Evolutionary conservation across 2,888 invertebrate genomes (phyloP).

Genomic region (Rotaria socialis): DNA sequence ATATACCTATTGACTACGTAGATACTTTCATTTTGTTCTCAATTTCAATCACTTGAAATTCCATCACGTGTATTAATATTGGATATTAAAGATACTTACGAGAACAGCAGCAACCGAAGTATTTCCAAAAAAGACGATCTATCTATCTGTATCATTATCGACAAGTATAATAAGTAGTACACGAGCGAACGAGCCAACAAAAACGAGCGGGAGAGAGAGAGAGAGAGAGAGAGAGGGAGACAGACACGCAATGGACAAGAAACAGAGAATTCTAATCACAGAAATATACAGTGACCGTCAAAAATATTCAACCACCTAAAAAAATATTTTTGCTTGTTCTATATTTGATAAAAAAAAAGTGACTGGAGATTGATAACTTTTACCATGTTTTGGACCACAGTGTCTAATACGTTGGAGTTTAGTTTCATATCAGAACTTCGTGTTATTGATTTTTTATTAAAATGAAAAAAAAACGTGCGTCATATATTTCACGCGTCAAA

Average conservation of each 20-base stretch:
- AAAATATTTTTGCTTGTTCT: no score
- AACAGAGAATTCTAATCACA: not conserved
- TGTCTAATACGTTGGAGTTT: no score
- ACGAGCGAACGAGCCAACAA: not conserved
- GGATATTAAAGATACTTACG: not conserved
- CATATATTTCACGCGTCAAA: no score
- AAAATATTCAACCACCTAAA: no score
- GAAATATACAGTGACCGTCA: not conserved
- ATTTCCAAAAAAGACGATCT: not conserved
- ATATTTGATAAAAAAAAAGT: no score
- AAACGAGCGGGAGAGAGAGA: not conserved
- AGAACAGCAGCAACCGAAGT: not conserved
- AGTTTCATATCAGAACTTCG: no score
- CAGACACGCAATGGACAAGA: not conserved
- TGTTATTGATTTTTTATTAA: no score
- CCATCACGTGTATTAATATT: conserved; percentile 13
- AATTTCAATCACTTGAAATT: not conserved
- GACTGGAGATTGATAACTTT: no score
- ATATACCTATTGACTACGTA: not conserved
- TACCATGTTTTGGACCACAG: no score
- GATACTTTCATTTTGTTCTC: not conserved
- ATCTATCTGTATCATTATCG: not conserved
- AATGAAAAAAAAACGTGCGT: no score
- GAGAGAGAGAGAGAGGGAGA: not conserved
- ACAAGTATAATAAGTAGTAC: not conserved